Conservation (phyloP, 2,888 invertebrate species). For the Cylindroiulus punctatus region DNA sequence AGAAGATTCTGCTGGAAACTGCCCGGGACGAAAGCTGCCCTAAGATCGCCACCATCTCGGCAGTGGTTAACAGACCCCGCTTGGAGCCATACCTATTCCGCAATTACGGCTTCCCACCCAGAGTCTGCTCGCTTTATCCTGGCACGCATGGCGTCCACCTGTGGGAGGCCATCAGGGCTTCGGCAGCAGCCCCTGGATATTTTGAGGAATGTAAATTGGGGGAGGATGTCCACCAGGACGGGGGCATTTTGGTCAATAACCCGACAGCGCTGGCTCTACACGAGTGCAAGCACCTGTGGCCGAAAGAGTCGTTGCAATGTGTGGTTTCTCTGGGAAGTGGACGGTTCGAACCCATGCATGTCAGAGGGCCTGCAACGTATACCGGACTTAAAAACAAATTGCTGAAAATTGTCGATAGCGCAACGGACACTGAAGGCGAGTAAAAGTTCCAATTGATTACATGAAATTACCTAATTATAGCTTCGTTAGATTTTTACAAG, state of each 20-base stretch:
- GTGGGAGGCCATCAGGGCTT: conserved; percentile 88
- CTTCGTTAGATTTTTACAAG: no score
- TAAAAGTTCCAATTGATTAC: neutral
- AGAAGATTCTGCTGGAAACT: conserved; percentile 70
- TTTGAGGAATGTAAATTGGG: conserved; percentile 82
- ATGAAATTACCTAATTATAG: neutral
- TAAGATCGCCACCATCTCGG: conserved; percentile 81
- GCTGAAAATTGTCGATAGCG: conserved; percentile 82
- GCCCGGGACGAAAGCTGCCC: conserved; percentile 70
- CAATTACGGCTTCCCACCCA: conserved; percentile 80
- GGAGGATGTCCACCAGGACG: conserved; percentile 80
- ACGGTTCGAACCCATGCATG: conserved; percentile 64
- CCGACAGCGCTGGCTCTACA: conserved; percentile 88
- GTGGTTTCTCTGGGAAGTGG: conserved; percentile 86
- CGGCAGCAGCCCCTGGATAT: conserved; percentile 91
- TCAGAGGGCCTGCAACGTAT: conserved; percentile 60
- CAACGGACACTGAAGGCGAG: conserved; percentile 85
- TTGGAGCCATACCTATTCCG: conserved; percentile 84
- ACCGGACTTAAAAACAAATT: conserved; percentile 79
- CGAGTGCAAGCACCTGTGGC: conserved; percentile 86
- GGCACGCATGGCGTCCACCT: conserved; percentile 77
- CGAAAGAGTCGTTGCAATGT: conserved; percentile 77
- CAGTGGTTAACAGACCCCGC: conserved; percentile 78
- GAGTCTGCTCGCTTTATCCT: conserved; percentile 75
- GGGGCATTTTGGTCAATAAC: conserved; percentile 87